Evolutionary conservation across 23 tunicate genomes (phyloP).

Genomic region (Styela clava): DNA sequence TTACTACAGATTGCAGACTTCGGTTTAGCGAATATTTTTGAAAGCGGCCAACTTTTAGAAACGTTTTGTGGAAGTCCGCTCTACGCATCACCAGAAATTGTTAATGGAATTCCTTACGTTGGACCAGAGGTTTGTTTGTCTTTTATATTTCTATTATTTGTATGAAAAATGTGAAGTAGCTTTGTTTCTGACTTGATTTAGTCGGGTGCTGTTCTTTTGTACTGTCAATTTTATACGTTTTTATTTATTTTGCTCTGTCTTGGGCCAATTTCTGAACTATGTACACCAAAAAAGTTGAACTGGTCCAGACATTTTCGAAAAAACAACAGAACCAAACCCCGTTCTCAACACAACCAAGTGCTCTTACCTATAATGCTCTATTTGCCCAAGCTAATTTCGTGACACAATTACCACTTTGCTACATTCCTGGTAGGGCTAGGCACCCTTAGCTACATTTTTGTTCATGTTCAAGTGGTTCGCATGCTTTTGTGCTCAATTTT

Average conservation of each 20-base stretch:
- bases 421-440: not conserved
- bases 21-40: slow-evolving; percentile 63
- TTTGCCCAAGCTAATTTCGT: not conserved
- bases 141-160: not conserved
- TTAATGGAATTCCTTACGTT: slow-evolving; percentile 56
- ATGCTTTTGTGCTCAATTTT: not conserved
- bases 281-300: no score
- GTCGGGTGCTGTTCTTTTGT: no score
- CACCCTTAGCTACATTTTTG: not conserved
- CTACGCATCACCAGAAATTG: slow-evolving; percentile 88
- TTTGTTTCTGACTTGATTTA: no score
- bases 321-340: not conserved
- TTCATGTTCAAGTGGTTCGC: not conserved
- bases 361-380: not conserved
- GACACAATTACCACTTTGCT: not conserved
- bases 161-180: not conserved
- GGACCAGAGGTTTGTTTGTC: slow-evolving; percentile 70
- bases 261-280: no score
- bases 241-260: no score
- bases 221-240: no score
- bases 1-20: slow-evolving; percentile 74
- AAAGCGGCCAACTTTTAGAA: slow-evolving; percentile 28
- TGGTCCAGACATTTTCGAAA: no score
- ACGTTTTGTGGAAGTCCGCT: slow-evolving; percentile 89
- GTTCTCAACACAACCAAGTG: not conserved